phyloP scores from a whole-genome alignment of 1,140 invertebrate species.

The Nasonia longicornis region DNA sequence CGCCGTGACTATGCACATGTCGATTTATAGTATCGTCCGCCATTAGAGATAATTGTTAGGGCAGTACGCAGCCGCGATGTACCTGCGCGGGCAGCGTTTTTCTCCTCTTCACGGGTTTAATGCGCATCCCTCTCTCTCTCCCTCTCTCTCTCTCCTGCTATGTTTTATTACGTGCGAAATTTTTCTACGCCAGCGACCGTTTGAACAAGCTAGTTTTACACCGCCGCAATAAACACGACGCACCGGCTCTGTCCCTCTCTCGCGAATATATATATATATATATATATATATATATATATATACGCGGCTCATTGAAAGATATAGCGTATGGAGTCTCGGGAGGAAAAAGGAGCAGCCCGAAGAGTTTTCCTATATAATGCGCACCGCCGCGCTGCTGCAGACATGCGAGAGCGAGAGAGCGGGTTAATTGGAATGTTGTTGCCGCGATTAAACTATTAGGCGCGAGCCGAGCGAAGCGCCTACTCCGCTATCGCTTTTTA shows the following conservation, averaged over 20 bases:
- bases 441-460: constrained; percentile 62
- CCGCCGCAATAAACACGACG: constrained; percentile 50
- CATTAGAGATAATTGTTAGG: constrained; percentile 68
- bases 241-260: background rate
- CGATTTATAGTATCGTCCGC: constrained; percentile 67
- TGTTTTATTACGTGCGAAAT: constrained; percentile 66
- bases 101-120: constrained; percentile 45
- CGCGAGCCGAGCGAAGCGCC: constrained; percentile 11
- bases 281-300: no score
- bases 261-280: background rate
- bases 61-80: constrained; percentile 41
- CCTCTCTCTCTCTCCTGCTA: background rate
- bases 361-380: constrained; percentile 18
- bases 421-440: constrained; percentile 62
- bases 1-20: constrained; percentile 54
- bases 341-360: constrained; percentile 31
- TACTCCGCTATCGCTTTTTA: constrained; percentile 33
- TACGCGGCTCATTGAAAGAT: background rate
- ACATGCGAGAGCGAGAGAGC: background rate
- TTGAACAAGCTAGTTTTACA: constrained; percentile 56
- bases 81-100: constrained; percentile 51
- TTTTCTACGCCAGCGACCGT: constrained; percentile 53
- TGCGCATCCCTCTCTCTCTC: background rate
- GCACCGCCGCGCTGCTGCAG: background rate
- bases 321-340: background rate